Percentiles rank a stretch among this genome's conserved stretches.
These are phyloP conservation scores for Bombylius major DNA, from an alignment of 2,888 invertebrate species.

Conservation along the genomic window DNA sequence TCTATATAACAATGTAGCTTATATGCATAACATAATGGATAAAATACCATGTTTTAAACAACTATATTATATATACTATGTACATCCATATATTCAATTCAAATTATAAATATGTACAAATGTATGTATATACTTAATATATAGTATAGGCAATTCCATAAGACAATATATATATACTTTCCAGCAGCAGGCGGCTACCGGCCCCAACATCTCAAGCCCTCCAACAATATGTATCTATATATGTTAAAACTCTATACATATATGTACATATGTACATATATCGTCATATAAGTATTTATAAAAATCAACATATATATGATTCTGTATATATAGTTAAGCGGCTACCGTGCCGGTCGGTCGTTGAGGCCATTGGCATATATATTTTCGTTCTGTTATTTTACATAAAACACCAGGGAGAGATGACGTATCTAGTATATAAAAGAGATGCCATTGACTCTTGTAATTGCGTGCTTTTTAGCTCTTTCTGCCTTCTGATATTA, in stretches of 20 bases:
- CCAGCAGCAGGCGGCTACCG: neutral
- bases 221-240: neutral
- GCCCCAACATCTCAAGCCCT: neutral
- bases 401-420: constrained; percentile 3
- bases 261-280: neutral
- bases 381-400: constrained; percentile 18
- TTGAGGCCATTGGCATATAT: constrained; percentile 25
- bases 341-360: constrained; percentile 18
- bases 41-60: too few species aligned
- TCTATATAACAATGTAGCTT: neutral
- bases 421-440: constrained; percentile 5
- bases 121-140: neutral
- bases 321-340: neutral
- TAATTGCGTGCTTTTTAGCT: neutral
- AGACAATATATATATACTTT: neutral
- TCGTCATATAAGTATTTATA: neutral
- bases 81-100: too few species aligned
- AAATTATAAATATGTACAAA: neutral
- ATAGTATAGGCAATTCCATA: too few species aligned
- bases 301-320: too few species aligned
- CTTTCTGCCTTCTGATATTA: too few species aligned
- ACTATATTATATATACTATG: neutral
- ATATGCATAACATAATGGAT: too few species aligned
- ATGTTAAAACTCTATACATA: neutral
- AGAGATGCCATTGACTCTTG: neutral